A percentile compares a stretch with the other conserved stretches of the same genome.
These are phyloP conservation scores for Chalcis sispes DNA, from an alignment of 2,888 invertebrate species.

Conservation along the genomic window DNA sequence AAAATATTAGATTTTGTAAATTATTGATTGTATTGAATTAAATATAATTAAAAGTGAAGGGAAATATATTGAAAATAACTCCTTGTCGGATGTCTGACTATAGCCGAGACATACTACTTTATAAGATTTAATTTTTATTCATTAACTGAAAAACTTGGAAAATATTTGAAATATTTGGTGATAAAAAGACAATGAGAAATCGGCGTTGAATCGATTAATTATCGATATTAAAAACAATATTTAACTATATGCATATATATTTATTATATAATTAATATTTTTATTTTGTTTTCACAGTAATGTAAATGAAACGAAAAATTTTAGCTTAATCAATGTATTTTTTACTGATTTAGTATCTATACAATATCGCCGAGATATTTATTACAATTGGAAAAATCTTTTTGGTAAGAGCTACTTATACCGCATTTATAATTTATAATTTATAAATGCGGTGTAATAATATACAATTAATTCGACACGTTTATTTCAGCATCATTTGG, in stretches of 20 bases:
- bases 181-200: too few relatives aligned
- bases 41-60: too few relatives aligned
- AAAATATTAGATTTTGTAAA: too few relatives aligned
- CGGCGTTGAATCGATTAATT: too few relatives aligned
- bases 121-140: too few relatives aligned
- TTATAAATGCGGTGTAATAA: not conserved
- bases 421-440: slow-evolving; percentile 16
- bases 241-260: not conserved
- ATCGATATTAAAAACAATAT: too few relatives aligned
- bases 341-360: slow-evolving; percentile 83
- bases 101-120: too few relatives aligned
- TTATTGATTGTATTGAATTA: too few relatives aligned
- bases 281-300: slow-evolving; percentile 72
- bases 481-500: slow-evolving; percentile 85
- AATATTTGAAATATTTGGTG: too few relatives aligned
- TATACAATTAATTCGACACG: slow-evolving; percentile 18
- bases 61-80: too few relatives aligned
- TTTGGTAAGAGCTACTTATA: slow-evolving; percentile 78
- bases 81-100: too few relatives aligned
- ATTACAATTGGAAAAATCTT: slow-evolving; percentile 84
- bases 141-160: too few relatives aligned
- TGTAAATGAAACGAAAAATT: slow-evolving; percentile 75
- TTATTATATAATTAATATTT: not conserved
- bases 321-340: slow-evolving; percentile 81
- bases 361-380: slow-evolving; percentile 81